Evolutionary conservation across 2,113 vertebrate species (phyloP), one percentile per base, ranked within the genome.

Genomic region (Rhynchomys soricoides): DNA sequence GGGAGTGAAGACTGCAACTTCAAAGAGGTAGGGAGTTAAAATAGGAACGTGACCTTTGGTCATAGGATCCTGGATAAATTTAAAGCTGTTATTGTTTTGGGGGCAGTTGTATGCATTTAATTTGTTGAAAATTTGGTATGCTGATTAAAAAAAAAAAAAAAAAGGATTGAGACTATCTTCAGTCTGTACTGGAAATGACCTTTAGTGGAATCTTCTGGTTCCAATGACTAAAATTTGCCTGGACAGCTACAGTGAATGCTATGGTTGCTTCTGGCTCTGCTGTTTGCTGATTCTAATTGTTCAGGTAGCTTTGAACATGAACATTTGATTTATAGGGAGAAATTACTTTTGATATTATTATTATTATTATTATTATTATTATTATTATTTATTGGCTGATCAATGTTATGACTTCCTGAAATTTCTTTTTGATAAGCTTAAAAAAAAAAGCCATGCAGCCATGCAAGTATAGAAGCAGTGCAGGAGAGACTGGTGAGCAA

Each of bases 381-480:
- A 31, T 31, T 66, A 12, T 31, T 66, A 43, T 64, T 37, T 11
- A 55, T 0, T 59, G 93, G 70, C 68, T 94, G 66, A 37, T 94
- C 59, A 94, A 5, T 97, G 86, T 93, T 55, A 2, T 75, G 40
- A 75, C 83, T 96, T 95, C 11, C 48, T n/a, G 94, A 83, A 97
- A 71, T 93, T 92, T 94, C 0, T 71, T 97, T 96, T 98, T 94
- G 88, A 75, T 71, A 91, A 82, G 70, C 59, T 96, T 94, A 43
- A 79, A 79, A 79, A 62, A 95, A 71, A 88, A 74, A 73, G 50
- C 90, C 82, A 43, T 29, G 97, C 50, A 71, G 55, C 86, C 0
- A 22, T 70, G 79, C 96, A 85, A 7, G 0, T 16, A 48, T n/a
- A 71, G 78, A 52, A 90, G 50, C n/a, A 74, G n/a, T 50, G 17